phyloP scores from a whole-genome alignment of 1,140 invertebrate genomes.

The Holotrichia oblita region DNA sequence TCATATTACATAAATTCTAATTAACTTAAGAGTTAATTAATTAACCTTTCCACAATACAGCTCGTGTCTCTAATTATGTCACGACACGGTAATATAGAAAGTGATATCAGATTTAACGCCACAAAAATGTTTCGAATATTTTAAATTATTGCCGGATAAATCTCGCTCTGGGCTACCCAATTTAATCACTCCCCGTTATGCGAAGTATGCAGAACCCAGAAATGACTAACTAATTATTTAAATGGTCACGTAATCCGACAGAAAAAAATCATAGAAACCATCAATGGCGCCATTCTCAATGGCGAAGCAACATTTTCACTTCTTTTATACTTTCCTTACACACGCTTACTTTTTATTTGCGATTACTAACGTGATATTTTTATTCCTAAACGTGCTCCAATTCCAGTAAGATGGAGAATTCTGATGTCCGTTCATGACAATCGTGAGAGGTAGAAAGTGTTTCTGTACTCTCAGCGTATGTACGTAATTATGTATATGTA shows the following conservation, averaged over 20 bases:
- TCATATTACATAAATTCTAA: not conserved
- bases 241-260: constrained; percentile 19
- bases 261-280: constrained; percentile 16
- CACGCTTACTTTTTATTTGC: not conserved
- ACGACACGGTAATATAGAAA: not conserved
- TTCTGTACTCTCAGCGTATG: not conserved
- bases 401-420: constrained; percentile 21
- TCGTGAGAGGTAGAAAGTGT: constrained; percentile 25
- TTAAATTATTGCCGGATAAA: not conserved
- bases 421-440: not conserved
- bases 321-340: constrained; percentile 14
- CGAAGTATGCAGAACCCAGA: not conserved
- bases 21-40: constrained; percentile 11
- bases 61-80: not conserved
- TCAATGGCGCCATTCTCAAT: not conserved
- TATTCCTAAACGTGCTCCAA: constrained; percentile 29
- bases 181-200: not conserved
- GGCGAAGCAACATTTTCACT: not conserved
- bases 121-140: not conserved
- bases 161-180: not conserved
- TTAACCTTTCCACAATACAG: not conserved
- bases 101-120: not conserved
- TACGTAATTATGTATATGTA: not conserved
- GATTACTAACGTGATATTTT: not conserved
- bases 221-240: constrained; percentile 15